phyloP scores from a whole-genome alignment of 2,113 vertebrate species.

The Cisticola juncidis region DNA sequence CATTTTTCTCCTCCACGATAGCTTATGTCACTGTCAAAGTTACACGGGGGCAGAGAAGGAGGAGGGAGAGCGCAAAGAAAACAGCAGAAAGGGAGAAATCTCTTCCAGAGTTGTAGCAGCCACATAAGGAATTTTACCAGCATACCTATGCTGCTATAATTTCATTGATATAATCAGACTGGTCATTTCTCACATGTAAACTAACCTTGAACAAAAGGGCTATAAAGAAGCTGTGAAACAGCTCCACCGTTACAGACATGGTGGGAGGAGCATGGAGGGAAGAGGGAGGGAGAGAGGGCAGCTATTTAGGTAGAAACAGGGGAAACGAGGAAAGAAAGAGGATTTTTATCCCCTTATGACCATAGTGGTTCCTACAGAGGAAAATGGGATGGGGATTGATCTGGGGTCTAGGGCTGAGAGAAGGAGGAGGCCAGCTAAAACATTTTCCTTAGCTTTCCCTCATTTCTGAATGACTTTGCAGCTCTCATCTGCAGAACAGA shows the following conservation, averaged over 20 bases:
- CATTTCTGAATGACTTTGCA: not conserved
- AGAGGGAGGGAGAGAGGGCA: not conserved
- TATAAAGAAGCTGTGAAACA: not conserved
- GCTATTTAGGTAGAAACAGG: not conserved
- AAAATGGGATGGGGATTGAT: not conserved
- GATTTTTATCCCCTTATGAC: not conserved
- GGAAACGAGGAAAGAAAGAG: not conserved
- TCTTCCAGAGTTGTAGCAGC: not conserved
- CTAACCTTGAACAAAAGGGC: not conserved
- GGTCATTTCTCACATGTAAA: not conserved
- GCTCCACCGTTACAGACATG: not conserved
- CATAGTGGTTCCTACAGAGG: not conserved
- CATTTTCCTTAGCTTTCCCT: not conserved
- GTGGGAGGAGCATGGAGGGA: not conserved
- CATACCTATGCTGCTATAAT: not conserved
- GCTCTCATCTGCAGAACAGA: constrained; percentile 48
- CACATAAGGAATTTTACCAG: not conserved
- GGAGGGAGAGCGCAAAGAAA: not conserved
- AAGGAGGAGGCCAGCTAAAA: not conserved
- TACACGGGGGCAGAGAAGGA: not conserved
- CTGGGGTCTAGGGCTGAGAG: not conserved
- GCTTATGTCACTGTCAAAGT: constrained; percentile 14
- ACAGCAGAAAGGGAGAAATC: not conserved
- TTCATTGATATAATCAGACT: not conserved
- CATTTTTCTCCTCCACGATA: not conserved